Percentiles rank a stretch among this genome's conserved stretches.
These are phyloP conservation scores for Rattus rattus DNA, from an alignment of 2,113 vertebrate species.

Conservation along the genomic window DNA sequence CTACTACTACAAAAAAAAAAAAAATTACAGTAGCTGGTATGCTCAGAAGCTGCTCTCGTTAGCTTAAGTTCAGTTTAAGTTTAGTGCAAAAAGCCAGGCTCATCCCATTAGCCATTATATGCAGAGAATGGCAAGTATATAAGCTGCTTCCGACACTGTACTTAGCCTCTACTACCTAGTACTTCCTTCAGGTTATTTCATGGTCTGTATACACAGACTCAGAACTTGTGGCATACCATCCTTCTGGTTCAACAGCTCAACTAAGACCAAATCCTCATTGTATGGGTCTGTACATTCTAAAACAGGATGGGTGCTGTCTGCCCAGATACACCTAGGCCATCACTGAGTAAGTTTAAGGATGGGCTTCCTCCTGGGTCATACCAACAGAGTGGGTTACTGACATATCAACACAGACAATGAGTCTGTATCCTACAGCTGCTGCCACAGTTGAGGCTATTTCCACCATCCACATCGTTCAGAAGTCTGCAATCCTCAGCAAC, in stretches of 20 bases:
- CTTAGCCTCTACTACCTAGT: background rate
- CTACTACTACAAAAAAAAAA: background rate
- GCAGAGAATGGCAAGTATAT: background rate
- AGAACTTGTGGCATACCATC: background rate
- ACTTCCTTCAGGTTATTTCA: background rate
- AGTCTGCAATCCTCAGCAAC: background rate
- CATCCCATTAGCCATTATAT: background rate
- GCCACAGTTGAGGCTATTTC: background rate
- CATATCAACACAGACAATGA: no score
- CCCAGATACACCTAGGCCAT: background rate
- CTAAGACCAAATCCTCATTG: background rate
- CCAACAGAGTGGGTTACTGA: background rate
- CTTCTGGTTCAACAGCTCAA: background rate
- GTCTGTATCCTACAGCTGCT: background rate
- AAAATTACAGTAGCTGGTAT: no score
- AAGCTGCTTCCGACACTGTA: background rate
- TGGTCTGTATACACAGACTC: background rate
- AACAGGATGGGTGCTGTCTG: background rate
- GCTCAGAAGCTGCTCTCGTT: background rate
- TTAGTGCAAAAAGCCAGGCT: background rate
- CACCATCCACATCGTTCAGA: background rate
- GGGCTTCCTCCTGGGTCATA: background rate
- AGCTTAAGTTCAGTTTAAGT: background rate
- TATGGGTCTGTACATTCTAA: background rate
- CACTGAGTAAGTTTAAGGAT: background rate